phyloP scores from a whole-genome alignment of 2,888 invertebrate species.

The Tetragonisca angustula region DNA sequence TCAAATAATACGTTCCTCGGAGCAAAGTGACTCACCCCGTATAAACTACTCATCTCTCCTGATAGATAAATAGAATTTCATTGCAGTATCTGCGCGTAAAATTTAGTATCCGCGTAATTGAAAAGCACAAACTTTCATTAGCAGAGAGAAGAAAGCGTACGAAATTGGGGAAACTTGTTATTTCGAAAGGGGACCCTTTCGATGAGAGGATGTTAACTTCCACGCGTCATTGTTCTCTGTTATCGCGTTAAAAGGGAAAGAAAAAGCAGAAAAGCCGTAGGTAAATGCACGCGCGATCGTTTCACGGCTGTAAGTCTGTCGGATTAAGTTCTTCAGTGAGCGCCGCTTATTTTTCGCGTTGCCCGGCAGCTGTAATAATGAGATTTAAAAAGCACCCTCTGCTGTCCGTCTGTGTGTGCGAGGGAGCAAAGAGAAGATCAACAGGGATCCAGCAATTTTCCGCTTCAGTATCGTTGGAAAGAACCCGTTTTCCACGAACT shows the following conservation, averaged over 20 bases:
- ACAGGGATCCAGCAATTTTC: constrained; percentile 72
- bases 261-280: constrained; percentile 3
- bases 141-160: not conserved
- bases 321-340: constrained; percentile 70
- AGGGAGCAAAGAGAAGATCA: constrained; percentile 56
- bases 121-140: not conserved
- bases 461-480: constrained; percentile 56
- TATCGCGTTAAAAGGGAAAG: constrained; percentile 63
- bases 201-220: constrained; percentile 9
- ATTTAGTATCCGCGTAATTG: too few relatives aligned
- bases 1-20: too few relatives aligned
- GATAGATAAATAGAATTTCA: too few relatives aligned
- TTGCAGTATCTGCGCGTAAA: too few relatives aligned
- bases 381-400: constrained; percentile 77
- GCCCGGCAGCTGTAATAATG: constrained; percentile 75
- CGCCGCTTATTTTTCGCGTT: constrained; percentile 72
- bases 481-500: constrained; percentile 71
- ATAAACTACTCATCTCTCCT: too few relatives aligned
- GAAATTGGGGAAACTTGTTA: constrained; percentile 16
- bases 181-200: constrained; percentile 4
- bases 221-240: constrained; percentile 43
- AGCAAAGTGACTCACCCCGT: too few relatives aligned
- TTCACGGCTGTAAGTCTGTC: constrained; percentile 68
- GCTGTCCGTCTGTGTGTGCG: constrained; percentile 63
- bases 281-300: constrained; percentile 57